Evolutionary conservation across 2,888 invertebrate genomes (phyloP).

Genomic region (Capitulum mitella): DNA sequence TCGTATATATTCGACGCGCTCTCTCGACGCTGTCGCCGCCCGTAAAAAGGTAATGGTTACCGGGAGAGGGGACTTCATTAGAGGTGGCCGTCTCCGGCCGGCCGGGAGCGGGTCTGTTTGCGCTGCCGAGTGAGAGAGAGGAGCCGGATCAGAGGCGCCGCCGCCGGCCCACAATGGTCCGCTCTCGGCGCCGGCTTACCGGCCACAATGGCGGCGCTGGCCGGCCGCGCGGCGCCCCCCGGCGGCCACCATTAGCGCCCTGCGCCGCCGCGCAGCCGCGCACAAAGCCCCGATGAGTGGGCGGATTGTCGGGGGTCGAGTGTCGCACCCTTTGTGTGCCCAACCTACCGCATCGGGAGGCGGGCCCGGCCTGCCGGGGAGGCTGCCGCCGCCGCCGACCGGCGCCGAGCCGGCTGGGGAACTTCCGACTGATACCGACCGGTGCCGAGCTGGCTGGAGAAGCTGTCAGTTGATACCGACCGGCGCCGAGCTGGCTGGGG

Average conservation of each 20-base stretch:
- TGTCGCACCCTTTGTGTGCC: constrained; percentile 15
- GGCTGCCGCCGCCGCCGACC: not conserved
- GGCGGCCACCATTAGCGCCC: not conserved
- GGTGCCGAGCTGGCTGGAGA: not conserved
- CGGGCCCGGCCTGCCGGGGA: not conserved
- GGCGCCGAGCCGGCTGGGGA: too few species aligned
- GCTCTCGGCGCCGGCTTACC: not conserved
- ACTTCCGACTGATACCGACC: too few species aligned
- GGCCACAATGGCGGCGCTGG: not conserved
- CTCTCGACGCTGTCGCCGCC: not conserved
- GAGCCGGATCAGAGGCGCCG: constrained; percentile 7
- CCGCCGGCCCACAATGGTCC: constrained; percentile 6
- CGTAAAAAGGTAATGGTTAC: not conserved
- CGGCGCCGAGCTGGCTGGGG: too few species aligned
- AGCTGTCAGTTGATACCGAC: not conserved
- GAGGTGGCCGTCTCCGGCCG: not conserved
- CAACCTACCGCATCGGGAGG: not conserved
- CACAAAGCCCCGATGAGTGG: constrained; percentile 20
- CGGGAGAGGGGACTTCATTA: not conserved
- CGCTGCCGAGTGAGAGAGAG: not conserved
- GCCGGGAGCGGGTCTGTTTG: not conserved
- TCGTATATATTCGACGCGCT: not conserved
- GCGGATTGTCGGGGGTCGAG: not conserved
- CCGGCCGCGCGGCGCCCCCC: not conserved
- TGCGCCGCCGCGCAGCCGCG: not conserved